phyloP scores from a whole-genome alignment of 2,888 invertebrate genomes.

The Polietes domitor region DNA sequence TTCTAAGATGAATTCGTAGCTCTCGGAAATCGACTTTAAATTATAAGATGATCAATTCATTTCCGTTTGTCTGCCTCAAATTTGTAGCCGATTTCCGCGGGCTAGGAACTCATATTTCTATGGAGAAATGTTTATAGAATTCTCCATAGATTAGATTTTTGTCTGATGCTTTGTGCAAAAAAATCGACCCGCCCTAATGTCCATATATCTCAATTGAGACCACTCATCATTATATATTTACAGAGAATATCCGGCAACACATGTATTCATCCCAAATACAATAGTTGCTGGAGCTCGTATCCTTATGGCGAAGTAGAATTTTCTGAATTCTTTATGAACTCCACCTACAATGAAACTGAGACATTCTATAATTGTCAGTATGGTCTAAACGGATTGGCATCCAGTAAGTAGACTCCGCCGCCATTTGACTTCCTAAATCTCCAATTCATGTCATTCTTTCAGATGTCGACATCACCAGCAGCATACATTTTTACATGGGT shows the following conservation, averaged over 20 bases:
- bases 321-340: conserved; percentile 83
- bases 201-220: no score
- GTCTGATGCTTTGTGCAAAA: no score
- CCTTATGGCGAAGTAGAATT: conserved; percentile 83
- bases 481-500: conserved; percentile 83
- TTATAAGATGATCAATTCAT: no score
- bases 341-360: conserved; percentile 83
- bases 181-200: no score
- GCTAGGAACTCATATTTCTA: no score
- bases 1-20: no score
- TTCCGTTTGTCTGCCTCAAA: no score
- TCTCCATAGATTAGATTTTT: no score
- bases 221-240: not conserved
- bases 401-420: conserved; percentile 80
- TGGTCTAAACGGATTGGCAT: conserved; percentile 81
- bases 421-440: no score
- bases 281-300: conserved; percentile 83
- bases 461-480: conserved; percentile 82
- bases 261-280: conserved; percentile 81
- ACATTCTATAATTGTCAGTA: conserved; percentile 81
- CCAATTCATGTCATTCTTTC: not conserved
- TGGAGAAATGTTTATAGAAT: no score
- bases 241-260: conserved; percentile 61
- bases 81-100: no score
- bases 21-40: no score